Evolutionary conservation across 2,888 invertebrate genomes (phyloP).

Genomic region (Diaperis boleti): DNA sequence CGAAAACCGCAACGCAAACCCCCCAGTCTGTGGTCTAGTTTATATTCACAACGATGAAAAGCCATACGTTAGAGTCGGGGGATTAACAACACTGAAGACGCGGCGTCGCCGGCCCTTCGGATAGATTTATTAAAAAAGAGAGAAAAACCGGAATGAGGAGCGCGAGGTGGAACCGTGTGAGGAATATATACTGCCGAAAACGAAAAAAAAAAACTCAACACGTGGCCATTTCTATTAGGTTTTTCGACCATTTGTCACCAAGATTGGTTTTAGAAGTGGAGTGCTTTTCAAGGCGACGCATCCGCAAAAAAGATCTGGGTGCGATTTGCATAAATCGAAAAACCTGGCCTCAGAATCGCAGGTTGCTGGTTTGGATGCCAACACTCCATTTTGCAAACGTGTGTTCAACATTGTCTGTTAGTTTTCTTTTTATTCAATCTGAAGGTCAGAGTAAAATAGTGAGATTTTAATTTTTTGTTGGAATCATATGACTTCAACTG

Average conservation of each 20-base stretch:
- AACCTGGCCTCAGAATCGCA: constrained; percentile 21
- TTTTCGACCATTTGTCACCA: constrained; percentile 36
- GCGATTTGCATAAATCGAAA: constrained; percentile 37
- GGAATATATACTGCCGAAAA: constrained; percentile 33
- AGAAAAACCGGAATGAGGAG: background rate
- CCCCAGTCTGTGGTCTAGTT: constrained; percentile 46
- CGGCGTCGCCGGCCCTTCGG: constrained; percentile 30
- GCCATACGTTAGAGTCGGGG: constrained; percentile 49
- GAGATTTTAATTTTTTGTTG: too few species aligned
- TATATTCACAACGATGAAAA: constrained; percentile 50
- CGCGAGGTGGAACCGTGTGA: constrained; percentile 18
- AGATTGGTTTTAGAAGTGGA: constrained; percentile 38
- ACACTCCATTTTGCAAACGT: too few species aligned
- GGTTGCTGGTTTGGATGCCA: constrained; percentile 1
- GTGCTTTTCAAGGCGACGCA: constrained; percentile 35
- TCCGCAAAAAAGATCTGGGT: constrained; percentile 31
- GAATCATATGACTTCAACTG: too few species aligned
- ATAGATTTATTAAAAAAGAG: constrained; percentile 40
- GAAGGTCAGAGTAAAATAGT: too few species aligned
- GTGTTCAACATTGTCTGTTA: too few species aligned
- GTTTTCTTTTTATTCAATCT: too few species aligned
- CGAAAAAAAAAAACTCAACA: constrained; percentile 39
- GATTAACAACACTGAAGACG: constrained; percentile 48
- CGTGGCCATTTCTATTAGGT: constrained; percentile 39
- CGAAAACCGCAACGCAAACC: constrained; percentile 36